Percentiles rank a stretch among this genome's conserved stretches.
phyloP scores from a whole-genome alignment of 2,888 invertebrate genomes.

The Acrobasis consociella region DNA sequence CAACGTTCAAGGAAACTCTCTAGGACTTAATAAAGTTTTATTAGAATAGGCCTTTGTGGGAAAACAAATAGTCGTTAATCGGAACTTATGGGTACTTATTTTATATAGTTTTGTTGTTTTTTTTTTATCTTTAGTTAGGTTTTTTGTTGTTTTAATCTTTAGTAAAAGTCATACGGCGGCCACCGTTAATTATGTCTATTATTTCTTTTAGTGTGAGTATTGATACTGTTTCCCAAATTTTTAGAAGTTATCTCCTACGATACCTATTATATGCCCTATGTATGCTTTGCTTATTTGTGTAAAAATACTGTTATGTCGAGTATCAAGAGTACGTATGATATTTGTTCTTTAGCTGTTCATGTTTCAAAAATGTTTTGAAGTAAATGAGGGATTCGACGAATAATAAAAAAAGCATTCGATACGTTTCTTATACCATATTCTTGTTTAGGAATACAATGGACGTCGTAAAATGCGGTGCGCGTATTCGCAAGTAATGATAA shows the following conservation, averaged over 20 bases:
- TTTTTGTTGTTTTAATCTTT: too few relatives aligned
- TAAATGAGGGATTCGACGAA: conserved; percentile 3
- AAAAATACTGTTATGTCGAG: too few relatives aligned
- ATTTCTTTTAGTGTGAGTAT: too few relatives aligned
- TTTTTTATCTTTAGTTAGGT: too few relatives aligned
- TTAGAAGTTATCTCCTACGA: too few relatives aligned
- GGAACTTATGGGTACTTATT: not conserved
- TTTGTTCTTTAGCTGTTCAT: not conserved
- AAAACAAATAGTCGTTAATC: not conserved
- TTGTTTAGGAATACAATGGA: conserved; percentile 63
- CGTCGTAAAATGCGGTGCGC: conserved; percentile 50
- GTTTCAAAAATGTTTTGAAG: not conserved
- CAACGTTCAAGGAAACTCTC: not conserved
- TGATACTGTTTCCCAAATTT: too few relatives aligned
- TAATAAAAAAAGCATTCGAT: conserved; percentile 25
- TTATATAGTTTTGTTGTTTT: too few relatives aligned
- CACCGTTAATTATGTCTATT: too few relatives aligned
- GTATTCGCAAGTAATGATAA: conserved; percentile 72
- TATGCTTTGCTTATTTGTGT: too few relatives aligned
- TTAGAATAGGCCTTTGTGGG: not conserved
- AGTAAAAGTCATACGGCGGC: too few relatives aligned
- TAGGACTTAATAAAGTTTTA: not conserved
- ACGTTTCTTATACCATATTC: conserved; percentile 44
- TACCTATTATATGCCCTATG: too few relatives aligned
- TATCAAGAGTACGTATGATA: too few relatives aligned